Evolutionary conservation across 1,140 invertebrate species (phyloP).

Genomic region (Drosophila rhopaloa): DNA sequence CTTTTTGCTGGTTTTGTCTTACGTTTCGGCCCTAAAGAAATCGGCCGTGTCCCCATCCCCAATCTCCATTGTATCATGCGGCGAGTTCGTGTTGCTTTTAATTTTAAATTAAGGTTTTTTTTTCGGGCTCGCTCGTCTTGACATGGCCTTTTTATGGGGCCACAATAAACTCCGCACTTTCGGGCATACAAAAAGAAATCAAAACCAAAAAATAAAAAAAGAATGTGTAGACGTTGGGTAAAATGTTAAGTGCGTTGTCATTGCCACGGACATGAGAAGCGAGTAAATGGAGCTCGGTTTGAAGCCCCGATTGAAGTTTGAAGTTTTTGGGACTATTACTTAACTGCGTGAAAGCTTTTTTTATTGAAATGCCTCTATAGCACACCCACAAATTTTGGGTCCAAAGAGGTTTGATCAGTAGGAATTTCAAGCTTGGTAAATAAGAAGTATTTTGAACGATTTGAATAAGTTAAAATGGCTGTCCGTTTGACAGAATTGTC

Average conservation of each 20-base stretch:
- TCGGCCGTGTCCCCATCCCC: conserved; percentile 24
- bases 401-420: too few relatives aligned
- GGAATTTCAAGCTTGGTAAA: too few relatives aligned
- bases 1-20: conserved; percentile 46
- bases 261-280: conserved; percentile 42
- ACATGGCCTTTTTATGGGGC: conserved; percentile 50
- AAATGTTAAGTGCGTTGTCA: conserved; percentile 77
- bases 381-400: too few relatives aligned
- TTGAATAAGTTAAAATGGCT: background rate
- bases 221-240: conserved; percentile 5
- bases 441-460: too few relatives aligned
- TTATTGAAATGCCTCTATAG: too few relatives aligned
- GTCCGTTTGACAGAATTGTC: background rate
- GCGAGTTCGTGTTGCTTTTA: conserved; percentile 57
- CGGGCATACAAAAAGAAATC: conserved; percentile 32
- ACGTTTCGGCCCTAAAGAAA: conserved; percentile 28
- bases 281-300: conserved; percentile 27
- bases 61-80: conserved; percentile 54
- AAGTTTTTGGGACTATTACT: conserved; percentile 2
- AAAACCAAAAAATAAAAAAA: conserved; percentile 27
- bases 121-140: conserved; percentile 33
- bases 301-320: conserved; percentile 18
- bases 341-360: background rate
- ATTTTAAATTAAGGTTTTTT: conserved; percentile 40
- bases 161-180: conserved; percentile 62